These are phyloP conservation scores for Drosophila virilis DNA, from an alignment of 1,140 invertebrate genomes.

Conservation along the genomic window DNA sequence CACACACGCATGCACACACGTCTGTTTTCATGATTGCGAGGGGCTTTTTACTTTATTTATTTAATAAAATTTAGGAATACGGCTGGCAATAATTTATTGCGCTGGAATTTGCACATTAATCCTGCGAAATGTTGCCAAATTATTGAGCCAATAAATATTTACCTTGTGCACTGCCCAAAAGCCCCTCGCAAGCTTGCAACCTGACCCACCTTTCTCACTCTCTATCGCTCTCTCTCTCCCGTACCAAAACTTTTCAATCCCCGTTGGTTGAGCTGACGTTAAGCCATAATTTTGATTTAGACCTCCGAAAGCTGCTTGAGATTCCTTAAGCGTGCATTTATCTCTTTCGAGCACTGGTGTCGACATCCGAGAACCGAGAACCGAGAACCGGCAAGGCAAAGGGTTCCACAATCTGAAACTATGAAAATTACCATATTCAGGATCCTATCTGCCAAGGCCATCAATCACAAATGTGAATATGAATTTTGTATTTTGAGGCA, in stretches of 20 bases:
- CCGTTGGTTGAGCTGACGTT: constrained; percentile 43
- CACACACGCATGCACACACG: constrained; percentile 9
- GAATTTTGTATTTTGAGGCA: constrained; percentile 42
- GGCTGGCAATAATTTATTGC: constrained; percentile 61
- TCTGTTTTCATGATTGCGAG: constrained; percentile 28
- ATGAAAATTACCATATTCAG: constrained; percentile 38
- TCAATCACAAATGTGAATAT: constrained; percentile 47
- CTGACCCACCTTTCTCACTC: not conserved
- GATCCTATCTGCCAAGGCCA: constrained; percentile 23
- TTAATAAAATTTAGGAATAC: constrained; percentile 61
- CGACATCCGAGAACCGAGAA: constrained; percentile 3
- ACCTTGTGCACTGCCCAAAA: constrained; percentile 32
- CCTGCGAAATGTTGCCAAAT: constrained; percentile 67
- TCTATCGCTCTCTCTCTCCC: not conserved
- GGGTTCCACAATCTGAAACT: constrained; percentile 23
- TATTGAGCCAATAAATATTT: constrained; percentile 72
- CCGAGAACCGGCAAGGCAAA: constrained; percentile 8
- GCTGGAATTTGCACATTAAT: constrained; percentile 61
- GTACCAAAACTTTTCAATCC: constrained; percentile 35
- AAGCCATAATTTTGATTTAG: constrained; percentile 62
- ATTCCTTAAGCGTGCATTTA: constrained; percentile 54
- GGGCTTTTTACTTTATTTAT: constrained; percentile 55
- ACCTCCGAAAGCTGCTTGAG: constrained; percentile 46
- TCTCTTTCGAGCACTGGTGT: constrained; percentile 45
- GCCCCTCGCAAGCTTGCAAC: not conserved